phyloP scores from a whole-genome alignment of 2,888 invertebrate genomes.

The Thumatha senex region DNA sequence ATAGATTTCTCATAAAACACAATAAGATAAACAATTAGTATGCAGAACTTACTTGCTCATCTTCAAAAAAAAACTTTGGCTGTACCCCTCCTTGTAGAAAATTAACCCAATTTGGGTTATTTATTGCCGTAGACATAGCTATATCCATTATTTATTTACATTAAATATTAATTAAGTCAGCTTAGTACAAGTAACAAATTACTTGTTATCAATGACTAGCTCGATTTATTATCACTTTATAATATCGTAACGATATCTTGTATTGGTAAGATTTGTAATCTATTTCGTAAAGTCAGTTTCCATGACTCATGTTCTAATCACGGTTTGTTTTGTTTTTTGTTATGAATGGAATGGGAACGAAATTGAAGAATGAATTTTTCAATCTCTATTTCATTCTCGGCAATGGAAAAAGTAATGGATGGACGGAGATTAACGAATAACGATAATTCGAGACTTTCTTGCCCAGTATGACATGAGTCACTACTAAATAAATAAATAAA shows the following conservation, averaged over 20 bases:
- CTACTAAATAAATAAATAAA: too few relatives aligned
- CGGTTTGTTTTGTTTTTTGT: too few relatives aligned
- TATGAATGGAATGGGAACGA: too few relatives aligned
- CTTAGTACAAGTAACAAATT: not conserved
- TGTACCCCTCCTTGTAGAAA: slow-evolving; percentile 30
- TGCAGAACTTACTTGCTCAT: slow-evolving; percentile 46
- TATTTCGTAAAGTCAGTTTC: not conserved
- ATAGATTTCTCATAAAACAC: too few relatives aligned
- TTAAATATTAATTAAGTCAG: not conserved
- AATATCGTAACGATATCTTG: not conserved
- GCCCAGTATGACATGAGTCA: too few relatives aligned
- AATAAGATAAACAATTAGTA: not conserved
- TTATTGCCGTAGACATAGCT: slow-evolving; percentile 17
- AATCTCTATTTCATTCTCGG: too few relatives aligned
- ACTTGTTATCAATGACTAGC: not conserved
- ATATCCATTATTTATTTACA: slow-evolving; percentile 6
- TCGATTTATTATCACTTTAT: not conserved
- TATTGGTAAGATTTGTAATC: not conserved
- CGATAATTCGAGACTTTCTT: too few relatives aligned
- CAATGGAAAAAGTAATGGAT: too few relatives aligned
- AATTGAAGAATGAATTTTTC: too few relatives aligned
- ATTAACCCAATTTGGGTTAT: slow-evolving; percentile 16
- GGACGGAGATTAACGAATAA: too few relatives aligned
- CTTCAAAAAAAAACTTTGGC: slow-evolving; percentile 48
- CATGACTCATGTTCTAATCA: too few relatives aligned